Evolutionary conservation across 1,140 invertebrate species (phyloP), one percentile per base, ranked within the genome.

Genomic region (Pentalonia nigronervosa): DNA sequence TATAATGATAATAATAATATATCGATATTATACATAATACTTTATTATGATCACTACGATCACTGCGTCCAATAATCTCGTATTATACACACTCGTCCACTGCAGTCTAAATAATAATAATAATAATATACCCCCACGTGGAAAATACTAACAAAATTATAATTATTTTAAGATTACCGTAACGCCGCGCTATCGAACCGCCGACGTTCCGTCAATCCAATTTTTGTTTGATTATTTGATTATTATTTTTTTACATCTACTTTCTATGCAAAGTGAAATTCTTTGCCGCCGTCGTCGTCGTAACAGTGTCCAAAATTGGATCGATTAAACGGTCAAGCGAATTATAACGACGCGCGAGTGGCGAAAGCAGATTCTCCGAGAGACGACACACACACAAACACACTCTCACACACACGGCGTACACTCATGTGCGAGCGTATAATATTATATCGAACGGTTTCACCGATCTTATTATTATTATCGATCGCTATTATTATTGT

Each of bases 251-350:
- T 91, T 91, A 48, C 67, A 21, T 56, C 48, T 14, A 50, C 91
- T 92, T 92, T 92, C 91, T 92, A 92, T 92, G 76, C 76, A 81
- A 83, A 92, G 91, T 92, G 91, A 92, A 92, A 92, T 92, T 89
- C 9, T 89, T 56, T 34, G 11, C 14, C 47, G 25, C 34, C 67
- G 30, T 21, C 67, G 25, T 30, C 41, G 56, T 53, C 56, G 34
- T 53, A 76, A 34, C 34, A 25, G 34, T 56, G 88, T 92, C 91
- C 91, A 50, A 92, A 92, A 92, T 92, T 83, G 47, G 67, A 92
- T 81, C 91, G 91, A 92, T 92, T 92, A 92, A 67, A 67, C 41
- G 87, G 87, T 89, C 47, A 89, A 89, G 87, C 87, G 20, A 91
- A 48, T 76, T 76, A 76, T 83, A 83, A 48, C 90, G 67, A 50